phyloP scores from a whole-genome alignment of 2,797 vertebrate species.

The Synaphobranchus kaupii region DNA sequence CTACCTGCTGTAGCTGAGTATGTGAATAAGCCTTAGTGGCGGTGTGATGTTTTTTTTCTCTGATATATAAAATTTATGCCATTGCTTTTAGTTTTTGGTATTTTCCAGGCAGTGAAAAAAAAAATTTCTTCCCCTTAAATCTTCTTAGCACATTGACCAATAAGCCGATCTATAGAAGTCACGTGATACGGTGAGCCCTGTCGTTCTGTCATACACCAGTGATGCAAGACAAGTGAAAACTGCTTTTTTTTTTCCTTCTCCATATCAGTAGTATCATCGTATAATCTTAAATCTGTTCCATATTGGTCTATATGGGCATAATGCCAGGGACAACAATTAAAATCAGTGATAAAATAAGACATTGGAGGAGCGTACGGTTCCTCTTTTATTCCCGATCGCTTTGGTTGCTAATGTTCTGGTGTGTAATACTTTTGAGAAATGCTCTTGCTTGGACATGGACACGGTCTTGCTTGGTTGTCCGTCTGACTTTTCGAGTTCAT shows the following conservation, averaged over 20 bases:
- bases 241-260: background rate
- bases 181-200: background rate
- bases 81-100: background rate
- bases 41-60: background rate
- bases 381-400: constrained; percentile 74
- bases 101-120: constrained; percentile 17
- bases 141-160: constrained; percentile 11
- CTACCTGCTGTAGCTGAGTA: background rate
- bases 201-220: background rate
- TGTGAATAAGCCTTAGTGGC: background rate
- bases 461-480: constrained; percentile 61
- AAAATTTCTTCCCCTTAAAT: background rate
- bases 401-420: constrained; percentile 73
- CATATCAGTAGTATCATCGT: background rate
- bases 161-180: constrained; percentile 13
- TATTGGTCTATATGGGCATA: background rate
- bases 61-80: background rate
- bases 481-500: background rate
- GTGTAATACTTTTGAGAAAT: constrained; percentile 78
- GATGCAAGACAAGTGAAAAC: background rate
- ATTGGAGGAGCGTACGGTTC: constrained; percentile 69
- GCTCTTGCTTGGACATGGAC: constrained; percentile 70
- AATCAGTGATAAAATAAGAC: constrained; percentile 68
- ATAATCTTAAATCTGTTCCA: background rate
- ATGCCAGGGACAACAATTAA: constrained; percentile 45